These are phyloP conservation scores for Oostethus manadensis DNA, from an alignment of 2,113 vertebrate species.

Conservation along the genomic window DNA sequence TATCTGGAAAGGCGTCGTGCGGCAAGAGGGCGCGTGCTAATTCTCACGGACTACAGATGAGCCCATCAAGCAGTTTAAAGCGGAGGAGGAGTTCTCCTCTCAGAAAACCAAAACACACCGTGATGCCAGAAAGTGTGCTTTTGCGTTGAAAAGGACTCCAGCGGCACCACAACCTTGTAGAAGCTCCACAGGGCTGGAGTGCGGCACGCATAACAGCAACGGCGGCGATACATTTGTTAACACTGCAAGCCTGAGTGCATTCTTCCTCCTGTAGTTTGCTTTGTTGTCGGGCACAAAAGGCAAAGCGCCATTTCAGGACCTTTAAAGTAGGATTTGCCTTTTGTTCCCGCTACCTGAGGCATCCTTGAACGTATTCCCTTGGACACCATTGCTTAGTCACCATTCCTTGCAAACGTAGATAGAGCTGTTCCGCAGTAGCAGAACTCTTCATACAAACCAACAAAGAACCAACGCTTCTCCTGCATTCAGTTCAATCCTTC, in stretches of 20 bases:
- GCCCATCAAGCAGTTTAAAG: not conserved
- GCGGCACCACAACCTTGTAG: not conserved
- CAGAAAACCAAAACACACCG: not conserved
- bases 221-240: constrained; percentile 1
- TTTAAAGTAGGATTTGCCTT: constrained; percentile 1
- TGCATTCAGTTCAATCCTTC: too few relatives aligned
- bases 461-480: too few relatives aligned
- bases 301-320: not conserved
- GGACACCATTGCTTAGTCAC: not conserved
- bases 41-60: not conserved
- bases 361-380: constrained; percentile 3
- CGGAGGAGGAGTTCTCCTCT: not conserved
- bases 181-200: not conserved
- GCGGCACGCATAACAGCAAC: not conserved
- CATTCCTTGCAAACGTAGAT: not conserved
- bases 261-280: constrained; percentile 1
- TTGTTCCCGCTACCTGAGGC: not conserved
- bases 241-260: not conserved
- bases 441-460: not conserved
- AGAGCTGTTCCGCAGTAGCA: not conserved
- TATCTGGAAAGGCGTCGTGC: not conserved
- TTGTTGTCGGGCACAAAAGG: not conserved
- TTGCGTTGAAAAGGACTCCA: not conserved
- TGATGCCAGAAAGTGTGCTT: not conserved
- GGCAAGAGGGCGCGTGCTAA: not conserved